Conservation (phyloP, 2,113 vertebrate genomes). For the Pseudorectes ferrugineus region DNA sequence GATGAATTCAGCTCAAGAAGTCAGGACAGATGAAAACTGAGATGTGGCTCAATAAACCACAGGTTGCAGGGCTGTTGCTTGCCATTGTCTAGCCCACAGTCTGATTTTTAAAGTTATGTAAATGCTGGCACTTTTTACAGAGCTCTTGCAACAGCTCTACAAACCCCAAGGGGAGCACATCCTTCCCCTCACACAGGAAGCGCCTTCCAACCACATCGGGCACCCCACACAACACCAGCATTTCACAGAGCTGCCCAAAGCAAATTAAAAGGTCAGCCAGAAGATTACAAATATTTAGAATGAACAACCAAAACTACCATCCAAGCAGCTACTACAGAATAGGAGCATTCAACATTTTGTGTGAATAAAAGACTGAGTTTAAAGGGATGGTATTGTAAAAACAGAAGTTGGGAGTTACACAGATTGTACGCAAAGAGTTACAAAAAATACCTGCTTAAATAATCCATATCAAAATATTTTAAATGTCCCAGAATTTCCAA, state of each 20-base stretch:
- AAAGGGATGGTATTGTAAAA: accelerated
- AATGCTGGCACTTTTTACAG: not conserved
- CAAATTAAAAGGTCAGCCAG: not conserved
- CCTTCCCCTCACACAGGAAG: not conserved
- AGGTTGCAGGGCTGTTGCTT: not conserved
- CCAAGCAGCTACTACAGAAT: not conserved
- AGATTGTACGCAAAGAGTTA: not conserved
- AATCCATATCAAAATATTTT: not conserved
- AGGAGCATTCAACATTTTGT: not conserved
- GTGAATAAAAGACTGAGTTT: not conserved
- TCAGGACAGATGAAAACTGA: not conserved
- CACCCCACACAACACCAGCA: not conserved
- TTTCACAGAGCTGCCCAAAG: not conserved
- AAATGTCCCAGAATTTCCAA: not conserved
- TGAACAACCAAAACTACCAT: not conserved
- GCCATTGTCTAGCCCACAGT: not conserved
- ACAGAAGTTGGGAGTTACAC: not conserved
- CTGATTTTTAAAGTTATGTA: not conserved
- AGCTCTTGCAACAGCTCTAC: not conserved
- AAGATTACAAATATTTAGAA: not conserved
- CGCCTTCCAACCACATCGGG: accelerated
- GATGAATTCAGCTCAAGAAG: not conserved
- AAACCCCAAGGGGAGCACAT: not conserved
- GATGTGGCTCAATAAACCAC: not conserved
- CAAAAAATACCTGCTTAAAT: not conserved